phyloP scores from a whole-genome alignment of 2,113 vertebrate species.

The Henicopernis longicauda region DNA sequence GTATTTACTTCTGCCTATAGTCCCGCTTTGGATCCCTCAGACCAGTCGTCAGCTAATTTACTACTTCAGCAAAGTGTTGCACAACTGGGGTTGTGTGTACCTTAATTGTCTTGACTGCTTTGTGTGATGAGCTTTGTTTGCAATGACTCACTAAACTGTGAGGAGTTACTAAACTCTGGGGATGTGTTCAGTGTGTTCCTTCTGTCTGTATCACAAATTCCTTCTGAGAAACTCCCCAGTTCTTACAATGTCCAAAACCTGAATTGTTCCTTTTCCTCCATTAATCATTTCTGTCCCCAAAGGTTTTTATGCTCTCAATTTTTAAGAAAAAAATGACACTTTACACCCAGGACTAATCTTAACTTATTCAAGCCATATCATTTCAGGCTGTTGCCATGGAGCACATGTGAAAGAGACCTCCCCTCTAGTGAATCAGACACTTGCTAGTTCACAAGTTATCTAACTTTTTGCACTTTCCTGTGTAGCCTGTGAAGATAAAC shows the following conservation, averaged over 20 bases:
- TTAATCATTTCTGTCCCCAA: not conserved
- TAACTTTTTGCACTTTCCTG: not conserved
- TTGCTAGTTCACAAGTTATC: not conserved
- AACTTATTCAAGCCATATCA: not conserved
- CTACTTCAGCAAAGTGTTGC: constrained; percentile 2
- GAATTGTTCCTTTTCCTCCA: not conserved
- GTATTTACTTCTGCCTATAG: not conserved
- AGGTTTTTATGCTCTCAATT: not conserved
- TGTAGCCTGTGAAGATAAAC: not conserved
- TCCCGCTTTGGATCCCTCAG: not conserved
- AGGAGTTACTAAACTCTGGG: not conserved
- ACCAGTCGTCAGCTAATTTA: not conserved
- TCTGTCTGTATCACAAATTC: not conserved
- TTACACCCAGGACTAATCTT: not conserved
- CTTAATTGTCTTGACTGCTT: not conserved
- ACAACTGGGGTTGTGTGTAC: not conserved
- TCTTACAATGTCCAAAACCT: not conserved
- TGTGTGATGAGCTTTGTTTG: not conserved
- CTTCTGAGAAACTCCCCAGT: not conserved
- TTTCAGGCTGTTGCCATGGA: not conserved
- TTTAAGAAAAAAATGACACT: not conserved
- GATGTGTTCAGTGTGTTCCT: not conserved
- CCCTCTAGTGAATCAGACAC: not conserved
- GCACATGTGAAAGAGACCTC: not conserved
- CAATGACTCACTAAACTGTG: not conserved